These are phyloP conservation scores for Microcebus jonahi DNA, from an alignment of 2,113 vertebrate genomes.

Conservation along the genomic window DNA sequence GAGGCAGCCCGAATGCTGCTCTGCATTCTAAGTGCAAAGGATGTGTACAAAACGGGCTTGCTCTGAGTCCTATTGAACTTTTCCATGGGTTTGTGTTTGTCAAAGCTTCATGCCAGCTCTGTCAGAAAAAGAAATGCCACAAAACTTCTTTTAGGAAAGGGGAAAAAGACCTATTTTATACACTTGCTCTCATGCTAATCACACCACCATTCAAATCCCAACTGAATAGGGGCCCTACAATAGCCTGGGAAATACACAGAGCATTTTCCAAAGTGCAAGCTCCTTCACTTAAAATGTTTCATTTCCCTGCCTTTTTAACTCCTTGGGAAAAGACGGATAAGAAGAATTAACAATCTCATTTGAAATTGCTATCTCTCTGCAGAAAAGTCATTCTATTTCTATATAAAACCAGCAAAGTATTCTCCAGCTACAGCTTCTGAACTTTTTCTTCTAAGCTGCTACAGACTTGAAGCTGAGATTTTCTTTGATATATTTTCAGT, in stretches of 20 bases:
- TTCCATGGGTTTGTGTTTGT: conserved; percentile 76
- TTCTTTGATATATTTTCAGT: not conserved
- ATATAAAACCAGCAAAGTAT: not conserved
- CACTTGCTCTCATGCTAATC: conserved; percentile 88
- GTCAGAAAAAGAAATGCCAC: conserved; percentile 79
- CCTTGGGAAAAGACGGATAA: conserved; percentile 75
- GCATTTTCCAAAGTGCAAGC: conserved; percentile 80
- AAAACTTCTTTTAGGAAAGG: conserved; percentile 84
- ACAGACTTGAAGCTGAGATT: not conserved
- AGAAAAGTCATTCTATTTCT: not conserved
- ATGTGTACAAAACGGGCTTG: conserved; percentile 69
- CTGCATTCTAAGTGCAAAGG: conserved; percentile 60
- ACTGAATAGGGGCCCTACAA: conserved; percentile 87
- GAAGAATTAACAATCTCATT: not conserved
- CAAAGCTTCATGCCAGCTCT: conserved; percentile 76
- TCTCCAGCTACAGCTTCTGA: not conserved
- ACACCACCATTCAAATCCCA: conserved; percentile 85
- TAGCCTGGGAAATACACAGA: conserved; percentile 85
- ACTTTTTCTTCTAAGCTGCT: not conserved
- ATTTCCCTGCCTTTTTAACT: conserved; percentile 81
- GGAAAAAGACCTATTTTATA: conserved; percentile 79
- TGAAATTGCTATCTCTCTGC: not conserved
- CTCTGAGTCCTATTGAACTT: conserved; percentile 69
- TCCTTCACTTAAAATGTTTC: conserved; percentile 81
- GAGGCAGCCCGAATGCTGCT: not conserved